These are phyloP conservation scores for Himantopus leucocephalus DNA, from an alignment of 2,113 vertebrate species.

Conservation along the genomic window DNA sequence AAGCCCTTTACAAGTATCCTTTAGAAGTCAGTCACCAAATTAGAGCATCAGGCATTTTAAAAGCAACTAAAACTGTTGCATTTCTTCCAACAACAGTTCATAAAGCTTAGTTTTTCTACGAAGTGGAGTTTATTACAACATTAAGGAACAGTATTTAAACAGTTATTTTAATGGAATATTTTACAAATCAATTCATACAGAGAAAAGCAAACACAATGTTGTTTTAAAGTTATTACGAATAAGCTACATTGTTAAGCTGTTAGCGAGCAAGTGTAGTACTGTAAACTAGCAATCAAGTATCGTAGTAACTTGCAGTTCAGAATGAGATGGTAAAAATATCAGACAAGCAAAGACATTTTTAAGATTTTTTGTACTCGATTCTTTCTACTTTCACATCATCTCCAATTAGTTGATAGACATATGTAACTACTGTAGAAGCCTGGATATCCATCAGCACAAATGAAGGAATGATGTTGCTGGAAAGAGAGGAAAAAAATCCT, in stretches of 20 bases:
- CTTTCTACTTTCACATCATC: constrained; percentile 99
- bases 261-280: constrained; percentile 40
- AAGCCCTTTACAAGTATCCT: neutral
- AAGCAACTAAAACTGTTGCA: neutral
- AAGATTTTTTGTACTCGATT: constrained; percentile 98
- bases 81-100: neutral
- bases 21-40: neutral
- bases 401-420: constrained; percentile 96
- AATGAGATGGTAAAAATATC: constrained; percentile 64
- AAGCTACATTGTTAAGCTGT: constrained; percentile 65
- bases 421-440: constrained; percentile 97
- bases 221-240: constrained; percentile 44
- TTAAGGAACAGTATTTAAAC: constrained; percentile 22
- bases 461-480: constrained; percentile 97
- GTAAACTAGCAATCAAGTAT: constrained; percentile 67
- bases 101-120: neutral
- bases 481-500: constrained; percentile 2
- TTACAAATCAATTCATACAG: constrained; percentile 69
- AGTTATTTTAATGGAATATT: constrained; percentile 53
- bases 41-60: neutral
- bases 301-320: constrained; percentile 54
- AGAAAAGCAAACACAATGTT: constrained; percentile 52
- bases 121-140: constrained; percentile 74
- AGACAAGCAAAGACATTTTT: constrained; percentile 56
- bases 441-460: constrained; percentile 99